These are phyloP conservation scores for Drosophila suzukii DNA, from an alignment of 1,140 invertebrate species.

Conservation along the genomic window DNA sequence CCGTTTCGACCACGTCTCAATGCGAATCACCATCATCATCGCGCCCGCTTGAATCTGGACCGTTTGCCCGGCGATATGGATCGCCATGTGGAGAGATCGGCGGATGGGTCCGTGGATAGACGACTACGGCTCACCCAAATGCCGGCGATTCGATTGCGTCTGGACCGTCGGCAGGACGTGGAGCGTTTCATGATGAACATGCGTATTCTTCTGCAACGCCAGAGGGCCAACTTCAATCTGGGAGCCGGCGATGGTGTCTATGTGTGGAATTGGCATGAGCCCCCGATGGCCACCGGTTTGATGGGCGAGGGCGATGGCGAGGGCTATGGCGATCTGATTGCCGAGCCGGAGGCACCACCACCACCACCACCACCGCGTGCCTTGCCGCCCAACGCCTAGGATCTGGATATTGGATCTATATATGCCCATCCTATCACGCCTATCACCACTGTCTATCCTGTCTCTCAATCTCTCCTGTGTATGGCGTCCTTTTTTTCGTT, in stretches of 20 bases:
- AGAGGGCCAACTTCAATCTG: conserved; percentile 38
- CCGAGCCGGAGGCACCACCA: neutral
- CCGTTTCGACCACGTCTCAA: neutral
- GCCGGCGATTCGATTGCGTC: conserved; percentile 9
- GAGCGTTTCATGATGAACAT: conserved; percentile 39
- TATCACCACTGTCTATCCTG: neutral
- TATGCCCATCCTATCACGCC: neutral
- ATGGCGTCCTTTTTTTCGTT: neutral
- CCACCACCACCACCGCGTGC: neutral
- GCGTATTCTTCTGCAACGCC: conserved; percentile 34
- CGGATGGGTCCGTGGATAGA: neutral
- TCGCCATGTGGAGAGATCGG: neutral
- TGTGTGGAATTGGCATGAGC: conserved; percentile 44
- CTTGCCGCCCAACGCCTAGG: neutral
- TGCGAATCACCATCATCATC: neutral
- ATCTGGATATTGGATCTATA: neutral
- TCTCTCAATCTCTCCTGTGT: neutral
- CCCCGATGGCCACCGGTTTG: conserved; percentile 10
- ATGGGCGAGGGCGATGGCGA: conserved; percentile 46
- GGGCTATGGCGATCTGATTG: neutral
- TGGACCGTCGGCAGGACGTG: conserved; percentile 26
- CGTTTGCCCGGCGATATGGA: neutral
- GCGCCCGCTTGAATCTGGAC: neutral
- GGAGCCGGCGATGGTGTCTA: conserved; percentile 53
- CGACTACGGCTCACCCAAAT: neutral